A percentile compares a stretch with the other conserved stretches of the same genome.
These are phyloP conservation scores for Rhinichthys osculus DNA, from an alignment of 2,797 vertebrate species.

Conservation along the genomic window DNA sequence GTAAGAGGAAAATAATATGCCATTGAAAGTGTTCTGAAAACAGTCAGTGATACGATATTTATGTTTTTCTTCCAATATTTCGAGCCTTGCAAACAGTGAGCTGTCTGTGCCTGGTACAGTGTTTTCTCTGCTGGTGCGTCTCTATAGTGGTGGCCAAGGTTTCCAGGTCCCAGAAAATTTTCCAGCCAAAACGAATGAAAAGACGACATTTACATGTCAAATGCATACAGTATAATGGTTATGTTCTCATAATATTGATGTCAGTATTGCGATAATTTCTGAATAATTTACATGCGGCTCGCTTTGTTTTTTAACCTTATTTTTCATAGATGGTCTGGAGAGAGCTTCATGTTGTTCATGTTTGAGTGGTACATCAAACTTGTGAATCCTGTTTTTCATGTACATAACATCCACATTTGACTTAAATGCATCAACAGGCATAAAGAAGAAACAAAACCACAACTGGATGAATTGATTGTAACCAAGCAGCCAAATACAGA, in stretches of 20 bases:
- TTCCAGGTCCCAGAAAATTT: neutral
- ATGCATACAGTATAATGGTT: neutral
- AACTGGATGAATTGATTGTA: neutral
- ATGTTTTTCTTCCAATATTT: too few species aligned
- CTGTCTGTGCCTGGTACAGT: too few species aligned
- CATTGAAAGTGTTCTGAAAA: too few species aligned
- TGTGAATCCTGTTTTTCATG: neutral
- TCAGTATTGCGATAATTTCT: neutral
- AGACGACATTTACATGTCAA: neutral
- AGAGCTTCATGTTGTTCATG: neutral
- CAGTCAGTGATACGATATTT: too few species aligned
- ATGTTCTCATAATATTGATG: neutral
- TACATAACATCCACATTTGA: neutral
- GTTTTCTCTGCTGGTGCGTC: too few species aligned
- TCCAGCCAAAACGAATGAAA: neutral
- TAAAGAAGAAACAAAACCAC: constrained; percentile 5
- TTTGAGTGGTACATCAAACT: neutral
- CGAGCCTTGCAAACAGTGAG: too few species aligned
- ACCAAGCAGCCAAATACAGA: constrained; percentile 12
- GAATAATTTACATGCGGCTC: neutral
- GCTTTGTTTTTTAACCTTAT: neutral
- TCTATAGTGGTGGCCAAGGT: neutral
- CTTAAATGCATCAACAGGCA: constrained; percentile 19
- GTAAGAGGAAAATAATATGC: too few species aligned
- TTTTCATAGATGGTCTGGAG: neutral